Evolutionary conservation across 2,797 vertebrate species (phyloP).

Genomic region (Thalassophryne amazonica): DNA sequence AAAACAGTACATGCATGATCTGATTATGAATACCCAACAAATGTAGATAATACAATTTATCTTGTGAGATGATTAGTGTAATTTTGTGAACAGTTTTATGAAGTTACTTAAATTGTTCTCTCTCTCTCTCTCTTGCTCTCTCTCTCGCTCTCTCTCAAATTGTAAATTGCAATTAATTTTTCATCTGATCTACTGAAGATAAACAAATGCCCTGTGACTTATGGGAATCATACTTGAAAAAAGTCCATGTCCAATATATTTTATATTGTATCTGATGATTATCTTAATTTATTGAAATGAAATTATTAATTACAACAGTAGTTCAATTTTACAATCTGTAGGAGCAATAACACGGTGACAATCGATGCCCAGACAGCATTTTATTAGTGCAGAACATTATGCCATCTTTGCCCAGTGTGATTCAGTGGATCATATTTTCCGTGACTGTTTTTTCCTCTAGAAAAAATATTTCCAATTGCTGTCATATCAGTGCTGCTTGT

Average conservation of each 20-base stretch:
- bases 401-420: slow-evolving; percentile 52
- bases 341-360: slow-evolving; percentile 84
- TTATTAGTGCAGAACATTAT: slow-evolving; percentile 54
- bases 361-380: slow-evolving; percentile 66
- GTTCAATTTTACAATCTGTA: slow-evolving; percentile 65
- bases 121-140: slow-evolving; percentile 1
- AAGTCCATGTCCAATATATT: slow-evolving; percentile 42
- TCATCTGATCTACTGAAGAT: slow-evolving; percentile 42
- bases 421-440: slow-evolving; percentile 55
- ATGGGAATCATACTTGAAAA: slow-evolving; percentile 51
- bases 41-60: slow-evolving; percentile 74
- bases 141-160: slow-evolving; percentile 32
- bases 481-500: slow-evolving; percentile 70
- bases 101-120: slow-evolving; percentile 57
- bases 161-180: slow-evolving; percentile 65
- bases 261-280: slow-evolving; percentile 59
- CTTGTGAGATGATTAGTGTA: slow-evolving; percentile 74
- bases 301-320: slow-evolving; percentile 65
- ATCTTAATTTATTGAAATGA: slow-evolving; percentile 53
- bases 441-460: slow-evolving; percentile 45
- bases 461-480: slow-evolving; percentile 50
- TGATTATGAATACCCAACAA: slow-evolving; percentile 66
- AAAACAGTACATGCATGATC: slow-evolving; percentile 78
- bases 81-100: slow-evolving; percentile 71
- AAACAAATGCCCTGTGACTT: slow-evolving; percentile 44